These are phyloP conservation scores for Cladopsammia gracilis DNA, from an alignment of 64 coral and sea anemone species.

Conservation along the genomic window DNA sequence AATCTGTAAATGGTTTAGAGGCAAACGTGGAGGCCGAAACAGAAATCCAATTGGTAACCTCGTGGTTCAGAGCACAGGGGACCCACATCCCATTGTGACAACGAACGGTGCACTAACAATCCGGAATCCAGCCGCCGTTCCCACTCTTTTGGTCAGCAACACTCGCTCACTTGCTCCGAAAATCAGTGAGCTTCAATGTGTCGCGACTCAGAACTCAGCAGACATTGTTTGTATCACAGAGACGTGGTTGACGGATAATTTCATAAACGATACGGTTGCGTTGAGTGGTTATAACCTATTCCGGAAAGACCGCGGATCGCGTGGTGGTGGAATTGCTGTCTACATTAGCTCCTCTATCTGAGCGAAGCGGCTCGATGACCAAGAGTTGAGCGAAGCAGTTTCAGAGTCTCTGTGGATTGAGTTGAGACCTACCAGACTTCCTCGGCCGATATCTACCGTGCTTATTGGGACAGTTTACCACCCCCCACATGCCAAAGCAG, in stretches of 20 bases:
- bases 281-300: neutral
- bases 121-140: neutral
- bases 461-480: constrained; percentile 23
- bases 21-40: neutral
- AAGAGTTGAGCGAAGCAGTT: neutral
- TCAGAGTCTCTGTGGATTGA: neutral
- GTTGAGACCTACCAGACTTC: neutral
- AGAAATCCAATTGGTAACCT: neutral
- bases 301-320: neutral
- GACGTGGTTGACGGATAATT: neutral
- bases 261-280: neutral
- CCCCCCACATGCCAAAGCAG: constrained; percentile 6
- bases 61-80: neutral
- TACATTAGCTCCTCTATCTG: neutral
- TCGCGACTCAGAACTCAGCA: neutral
- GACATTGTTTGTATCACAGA: neutral
- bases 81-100: neutral
- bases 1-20: constrained; percentile 10
- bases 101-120: neutral
- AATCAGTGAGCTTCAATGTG: neutral
- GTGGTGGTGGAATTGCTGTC: neutral
- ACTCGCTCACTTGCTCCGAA: neutral
- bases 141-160: neutral
- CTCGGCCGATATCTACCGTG: constrained; percentile 10
- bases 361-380: neutral